Evolutionary conservation across 2,888 invertebrate genomes (phyloP).

Genomic region (Timandra comae): DNA sequence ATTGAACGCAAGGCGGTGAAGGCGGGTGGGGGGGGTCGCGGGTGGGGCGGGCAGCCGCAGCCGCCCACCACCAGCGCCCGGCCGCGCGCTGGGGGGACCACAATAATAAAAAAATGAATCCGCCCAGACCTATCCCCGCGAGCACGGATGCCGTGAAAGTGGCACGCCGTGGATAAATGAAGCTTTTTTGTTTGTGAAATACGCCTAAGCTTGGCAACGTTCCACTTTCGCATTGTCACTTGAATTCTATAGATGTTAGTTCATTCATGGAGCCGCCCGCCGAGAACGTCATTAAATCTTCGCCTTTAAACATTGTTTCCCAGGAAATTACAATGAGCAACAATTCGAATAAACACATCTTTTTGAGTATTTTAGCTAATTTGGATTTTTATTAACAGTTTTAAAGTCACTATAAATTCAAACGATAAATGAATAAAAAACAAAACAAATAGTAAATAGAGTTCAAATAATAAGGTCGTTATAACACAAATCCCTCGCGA

Average conservation of each 20-base stretch:
- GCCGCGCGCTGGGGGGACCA: slow-evolving; percentile 41
- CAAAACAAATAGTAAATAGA: too few species aligned
- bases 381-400: too few species aligned
- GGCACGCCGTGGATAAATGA: slow-evolving; percentile 75
- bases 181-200: slow-evolving; percentile 71
- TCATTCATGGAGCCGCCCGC: slow-evolving; percentile 47
- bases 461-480: too few species aligned
- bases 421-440: too few species aligned
- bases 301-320: slow-evolving; percentile 30
- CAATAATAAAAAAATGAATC: slow-evolving; percentile 70
- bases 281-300: slow-evolving; percentile 53
- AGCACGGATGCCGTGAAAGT: slow-evolving; percentile 74
- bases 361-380: too few species aligned
- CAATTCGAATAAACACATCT: slow-evolving; percentile 2
- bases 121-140: slow-evolving; percentile 58
- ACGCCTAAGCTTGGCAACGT: slow-evolving; percentile 65
- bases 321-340: slow-evolving; percentile 9
- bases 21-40: slow-evolving; percentile 12
- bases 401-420: too few species aligned
- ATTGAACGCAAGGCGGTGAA: slow-evolving; percentile 63
- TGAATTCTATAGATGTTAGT: slow-evolving; percentile 67
- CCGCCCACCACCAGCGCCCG: slow-evolving; percentile 36
- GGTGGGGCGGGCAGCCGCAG: slow-evolving; percentile 45
- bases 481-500: too few species aligned
- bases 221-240: slow-evolving; percentile 69